Conservation (phyloP, 2,888 invertebrate genomes). For the Deroplatys truncata region DNA sequence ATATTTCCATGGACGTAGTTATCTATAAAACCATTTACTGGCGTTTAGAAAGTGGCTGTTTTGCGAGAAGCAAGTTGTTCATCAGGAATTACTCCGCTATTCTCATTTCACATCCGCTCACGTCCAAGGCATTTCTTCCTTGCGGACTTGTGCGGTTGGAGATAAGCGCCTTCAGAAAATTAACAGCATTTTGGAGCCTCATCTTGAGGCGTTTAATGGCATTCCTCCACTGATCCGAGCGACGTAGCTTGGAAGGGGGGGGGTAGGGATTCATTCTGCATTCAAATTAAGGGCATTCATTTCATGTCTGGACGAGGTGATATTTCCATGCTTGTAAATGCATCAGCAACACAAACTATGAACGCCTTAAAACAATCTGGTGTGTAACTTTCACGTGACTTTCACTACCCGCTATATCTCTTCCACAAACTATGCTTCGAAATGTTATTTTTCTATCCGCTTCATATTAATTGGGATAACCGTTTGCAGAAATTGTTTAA, state of each 20-base stretch:
- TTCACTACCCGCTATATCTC: too few relatives aligned
- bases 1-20: too few relatives aligned
- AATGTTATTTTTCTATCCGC: too few relatives aligned
- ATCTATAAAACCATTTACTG: too few relatives aligned
- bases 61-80: neutral
- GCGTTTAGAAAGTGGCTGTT: neutral
- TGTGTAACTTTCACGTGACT: too few relatives aligned
- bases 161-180: neutral
- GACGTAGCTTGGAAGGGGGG: too few relatives aligned
- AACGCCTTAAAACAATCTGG: too few relatives aligned
- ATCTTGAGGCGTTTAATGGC: neutral
- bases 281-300: neutral
- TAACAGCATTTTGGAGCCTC: neutral
- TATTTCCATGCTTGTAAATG: neutral
- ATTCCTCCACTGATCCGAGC: neutral
- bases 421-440: too few relatives aligned
- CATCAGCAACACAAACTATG: neutral
- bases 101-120: neutral
- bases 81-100: neutral
- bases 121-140: neutral
- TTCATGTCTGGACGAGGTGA: neutral
- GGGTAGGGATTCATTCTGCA: neutral
- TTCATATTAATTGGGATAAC: too few relatives aligned
- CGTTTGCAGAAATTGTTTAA: too few relatives aligned
- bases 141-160: neutral